Base-by-base conservation (phyloP, 2,888 invertebrate genomes). In the Ramazzottius varieornatus region DNA sequence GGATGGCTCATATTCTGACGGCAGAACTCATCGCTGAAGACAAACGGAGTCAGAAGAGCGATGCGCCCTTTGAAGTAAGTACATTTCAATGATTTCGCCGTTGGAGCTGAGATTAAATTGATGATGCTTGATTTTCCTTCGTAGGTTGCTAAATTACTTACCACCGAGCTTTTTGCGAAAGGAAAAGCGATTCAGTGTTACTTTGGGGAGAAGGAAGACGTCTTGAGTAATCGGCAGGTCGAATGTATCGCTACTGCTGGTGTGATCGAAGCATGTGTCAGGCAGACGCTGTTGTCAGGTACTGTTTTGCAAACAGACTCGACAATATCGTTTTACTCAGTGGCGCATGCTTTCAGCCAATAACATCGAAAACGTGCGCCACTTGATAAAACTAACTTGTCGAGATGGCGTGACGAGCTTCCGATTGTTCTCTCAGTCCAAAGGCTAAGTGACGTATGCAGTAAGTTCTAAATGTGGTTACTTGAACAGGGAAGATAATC, bases 141-240 rank as follows among this genome's bases (percentile, higher is more conserved):
- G 29, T 24, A 54, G 54, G 29, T 29, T n/a, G 54, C 54, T 8
- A 54, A 54, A 54, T 13, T 54, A 8, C 24, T 54, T 4, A 54
- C 54, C n/a, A 54, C 24, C 16, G 29, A 54, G 54, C 54, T 54
- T 4, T 54, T 54, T 54, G 29, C 20, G 4, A 29, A 29, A 29
- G 54, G 54, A 13, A 54, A 29, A 54, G 20, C 54, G 16, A 54
- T 54, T 54, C 54, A 54, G 54, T 54, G 54, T 54, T 54, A n/a
- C 54, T 54, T 54, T 29, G 54, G 54, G n/a, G 54, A 54, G 20
- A 29, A 54, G 24, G n/a, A 16, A 4, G 54, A 54, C 8, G 29
- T 24, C 20, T n/a, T 54, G 20, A 24, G 29, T n/a, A 54, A 54
- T 54, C 54, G 54, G n/a, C 54, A 54, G 29, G 54, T 54, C n/a